Evolutionary conservation across 1,140 invertebrate genomes (phyloP).

Genomic region (Dendrolimus punctatus): DNA sequence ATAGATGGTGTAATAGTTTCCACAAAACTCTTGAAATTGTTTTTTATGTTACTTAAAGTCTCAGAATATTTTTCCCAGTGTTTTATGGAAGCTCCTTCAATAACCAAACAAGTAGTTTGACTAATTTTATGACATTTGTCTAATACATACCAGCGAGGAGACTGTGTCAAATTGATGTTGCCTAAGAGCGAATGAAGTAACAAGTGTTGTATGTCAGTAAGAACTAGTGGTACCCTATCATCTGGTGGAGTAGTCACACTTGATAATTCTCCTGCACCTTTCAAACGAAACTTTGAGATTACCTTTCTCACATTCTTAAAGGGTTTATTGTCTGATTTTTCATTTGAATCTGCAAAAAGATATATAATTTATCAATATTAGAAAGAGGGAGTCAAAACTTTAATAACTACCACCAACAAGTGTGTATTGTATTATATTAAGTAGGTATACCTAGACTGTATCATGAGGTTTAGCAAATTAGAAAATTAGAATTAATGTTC

Average conservation of each 20-base stretch:
- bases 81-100: constrained; percentile 84
- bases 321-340: background rate
- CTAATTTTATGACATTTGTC: constrained; percentile 80
- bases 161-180: constrained; percentile 77
- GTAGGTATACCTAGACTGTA: too few relatives aligned
- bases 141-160: constrained; percentile 85
- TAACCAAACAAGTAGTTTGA: constrained; percentile 81
- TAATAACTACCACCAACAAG: too few relatives aligned
- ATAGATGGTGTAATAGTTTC: constrained; percentile 82
- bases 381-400: too few relatives aligned
- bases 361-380: too few relatives aligned
- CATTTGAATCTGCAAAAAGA: background rate
- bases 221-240: constrained; percentile 82
- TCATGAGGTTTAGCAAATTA: too few relatives aligned
- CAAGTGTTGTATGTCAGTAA: constrained; percentile 88
- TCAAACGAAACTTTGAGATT: constrained; percentile 74
- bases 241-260: constrained; percentile 66
- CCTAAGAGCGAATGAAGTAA: constrained; percentile 83
- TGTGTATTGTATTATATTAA: too few relatives aligned
- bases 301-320: constrained; percentile 69
- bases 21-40: constrained; percentile 76
- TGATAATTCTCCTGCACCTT: constrained; percentile 75
- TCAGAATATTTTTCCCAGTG: constrained; percentile 80
- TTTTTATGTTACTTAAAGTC: constrained; percentile 73
- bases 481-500: too few relatives aligned